Base-by-base conservation (phyloP, 2,113 vertebrate genomes). In the Amia ocellicauda region DNA sequence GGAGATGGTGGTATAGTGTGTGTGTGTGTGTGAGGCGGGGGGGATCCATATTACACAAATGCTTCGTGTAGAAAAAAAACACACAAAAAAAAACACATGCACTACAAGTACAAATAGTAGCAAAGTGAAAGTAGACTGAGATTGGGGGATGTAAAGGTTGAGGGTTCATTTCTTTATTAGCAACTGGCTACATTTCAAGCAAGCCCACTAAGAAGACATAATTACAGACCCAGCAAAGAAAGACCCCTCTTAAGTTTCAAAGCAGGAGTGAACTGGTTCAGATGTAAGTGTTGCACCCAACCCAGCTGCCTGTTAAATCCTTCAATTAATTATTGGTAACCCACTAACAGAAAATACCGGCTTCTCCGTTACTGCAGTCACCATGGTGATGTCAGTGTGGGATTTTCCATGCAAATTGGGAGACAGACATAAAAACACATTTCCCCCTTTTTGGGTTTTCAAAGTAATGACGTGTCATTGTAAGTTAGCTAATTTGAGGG, bases 131-230 rank as follows among this genome's bases (percentile, higher is more conserved):
- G 40, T 36, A 53, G 31, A 16, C 31, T 26, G 63, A 58, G 22
- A 24, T 10, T 36, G 26, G 27, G 31, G 36, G 53, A 50, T 22
- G 16, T 28, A 58, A 72, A 50, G 67, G 67, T 52, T 74, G 73
- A 72, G 65, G 63, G 73, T 50, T 77, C 76, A 71, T 71, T 51
- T 75, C 75, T 74, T 83, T 83, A 78, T 73, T 83, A 75, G 77
- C 71, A 81, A 88, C 76, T 86, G 83, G 80, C 77, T 60, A 22
- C 64, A 77, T 73, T 77, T 88, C 73, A 80, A 81, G 75, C 73
- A 16, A 42, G 68, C 76, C 66, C 69, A 60, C 73, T 64, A 74
- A 64, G 58, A 75, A 20, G 50, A 56, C 40, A 24, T 85, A 85
- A 88, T 79, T 81, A 83, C 79, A 83, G 71, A 74, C 74, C 43